Conservation (phyloP, 2,888 invertebrate species). For the Athalia cordata region DNA sequence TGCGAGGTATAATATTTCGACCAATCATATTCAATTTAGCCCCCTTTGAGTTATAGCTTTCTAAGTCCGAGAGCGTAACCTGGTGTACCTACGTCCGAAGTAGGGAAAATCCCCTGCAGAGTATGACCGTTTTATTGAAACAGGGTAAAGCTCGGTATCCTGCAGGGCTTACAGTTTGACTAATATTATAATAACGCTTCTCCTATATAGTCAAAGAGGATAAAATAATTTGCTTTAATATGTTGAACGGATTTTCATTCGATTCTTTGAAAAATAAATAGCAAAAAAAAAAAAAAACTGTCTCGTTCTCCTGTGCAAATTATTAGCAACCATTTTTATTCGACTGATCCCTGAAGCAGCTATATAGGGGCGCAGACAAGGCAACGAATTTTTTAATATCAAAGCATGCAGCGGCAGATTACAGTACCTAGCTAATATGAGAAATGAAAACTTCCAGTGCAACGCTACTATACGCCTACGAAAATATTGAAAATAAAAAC, state of each 20-base stretch:
- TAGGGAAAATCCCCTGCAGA: slow-evolving; percentile 51
- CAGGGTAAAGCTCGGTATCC: slow-evolving; percentile 51
- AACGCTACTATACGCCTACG: neutral
- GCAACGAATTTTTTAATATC: neutral
- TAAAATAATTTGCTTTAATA: neutral
- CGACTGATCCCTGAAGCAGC: no score
- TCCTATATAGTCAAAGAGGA: slow-evolving; percentile 47
- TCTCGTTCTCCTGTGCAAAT: no score
- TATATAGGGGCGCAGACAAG: no score
- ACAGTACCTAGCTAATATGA: neutral
- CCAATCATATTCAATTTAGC: slow-evolving; percentile 37
- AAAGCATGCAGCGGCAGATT: neutral
- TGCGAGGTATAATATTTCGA: slow-evolving; percentile 44
- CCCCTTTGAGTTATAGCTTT: slow-evolving; percentile 63
- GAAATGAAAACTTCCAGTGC: neutral
- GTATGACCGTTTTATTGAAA: slow-evolving; percentile 58
- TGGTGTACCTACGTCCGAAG: slow-evolving; percentile 2
- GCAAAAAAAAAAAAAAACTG: no score
- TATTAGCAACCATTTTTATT: no score
- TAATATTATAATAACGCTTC: slow-evolving; percentile 48
- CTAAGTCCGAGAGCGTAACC: slow-evolving; percentile 63
- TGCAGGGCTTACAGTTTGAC: slow-evolving; percentile 54
- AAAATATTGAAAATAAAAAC: slow-evolving; percentile 14
- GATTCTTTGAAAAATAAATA: no score
- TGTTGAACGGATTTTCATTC: no score